Evolutionary conservation across 2,797 vertebrate genomes (phyloP).

Genomic region (Remorina albescens): DNA sequence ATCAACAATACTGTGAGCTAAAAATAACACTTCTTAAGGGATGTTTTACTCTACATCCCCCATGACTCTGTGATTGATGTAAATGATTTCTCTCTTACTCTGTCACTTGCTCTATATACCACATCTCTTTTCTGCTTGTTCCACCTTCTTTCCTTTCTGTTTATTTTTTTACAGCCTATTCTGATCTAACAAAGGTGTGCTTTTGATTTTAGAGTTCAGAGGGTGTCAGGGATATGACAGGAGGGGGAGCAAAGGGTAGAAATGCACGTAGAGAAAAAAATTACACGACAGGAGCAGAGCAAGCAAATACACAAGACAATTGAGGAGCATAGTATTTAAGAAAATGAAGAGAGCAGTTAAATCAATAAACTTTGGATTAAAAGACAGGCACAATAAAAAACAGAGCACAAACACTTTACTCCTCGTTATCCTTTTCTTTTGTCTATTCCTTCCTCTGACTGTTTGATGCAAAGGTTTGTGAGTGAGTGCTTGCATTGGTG

Average conservation of each 20-base stretch:
- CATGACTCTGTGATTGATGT: conserved; percentile 25
- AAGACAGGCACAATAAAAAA: conserved; percentile 58
- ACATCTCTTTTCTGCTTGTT: conserved; percentile 5
- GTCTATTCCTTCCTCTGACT: conserved; percentile 54
- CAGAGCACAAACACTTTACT: conserved; percentile 47
- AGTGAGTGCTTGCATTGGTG: conserved; percentile 29
- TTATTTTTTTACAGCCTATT: conserved; percentile 27
- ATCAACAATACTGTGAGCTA: conserved; percentile 18
- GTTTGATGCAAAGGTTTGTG: conserved; percentile 52
- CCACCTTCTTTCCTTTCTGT: conserved; percentile 5
- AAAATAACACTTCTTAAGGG: conserved; percentile 38
- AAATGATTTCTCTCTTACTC: conserved; percentile 25
- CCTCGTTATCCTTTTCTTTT: conserved; percentile 50
- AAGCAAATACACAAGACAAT: conserved; percentile 61
- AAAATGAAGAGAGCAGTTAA: conserved; percentile 71
- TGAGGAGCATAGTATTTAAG: conserved; percentile 61
- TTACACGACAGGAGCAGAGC: conserved; percentile 44
- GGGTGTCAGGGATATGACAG: conserved; percentile 46
- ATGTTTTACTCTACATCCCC: conserved; percentile 24
- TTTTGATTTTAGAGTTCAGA: conserved; percentile 70
- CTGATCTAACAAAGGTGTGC: conserved; percentile 35
- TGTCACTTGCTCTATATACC: conserved; percentile 3
- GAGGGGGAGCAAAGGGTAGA: conserved; percentile 48
- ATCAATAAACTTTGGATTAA: conserved; percentile 74
- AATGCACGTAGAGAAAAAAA: conserved; percentile 53